Conservation (phyloP, 2,888 invertebrate species). For the Himalopsyche anomala region DNA sequence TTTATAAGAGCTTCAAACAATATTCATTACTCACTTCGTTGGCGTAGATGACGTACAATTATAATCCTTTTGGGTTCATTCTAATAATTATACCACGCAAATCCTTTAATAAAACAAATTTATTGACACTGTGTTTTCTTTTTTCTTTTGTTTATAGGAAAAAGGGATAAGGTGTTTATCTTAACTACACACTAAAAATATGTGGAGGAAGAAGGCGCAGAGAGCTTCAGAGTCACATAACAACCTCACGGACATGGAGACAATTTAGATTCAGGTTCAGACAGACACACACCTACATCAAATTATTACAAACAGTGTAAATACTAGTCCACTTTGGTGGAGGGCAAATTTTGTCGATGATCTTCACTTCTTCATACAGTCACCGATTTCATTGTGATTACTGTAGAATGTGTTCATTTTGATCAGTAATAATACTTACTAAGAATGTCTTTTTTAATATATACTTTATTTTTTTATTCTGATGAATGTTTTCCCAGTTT, state of each 20-base stretch:
- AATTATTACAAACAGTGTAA: slow-evolving; percentile 36
- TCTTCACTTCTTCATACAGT: slow-evolving; percentile 42
- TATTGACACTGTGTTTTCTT: slow-evolving; percentile 57
- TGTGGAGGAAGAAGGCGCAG: slow-evolving; percentile 33
- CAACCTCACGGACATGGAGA: slow-evolving; percentile 17
- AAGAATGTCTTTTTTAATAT: slow-evolving; percentile 40
- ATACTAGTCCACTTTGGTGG: slow-evolving; percentile 26
- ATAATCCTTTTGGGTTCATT: slow-evolving; percentile 37
- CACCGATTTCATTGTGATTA: slow-evolving; percentile 33
- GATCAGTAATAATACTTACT: not conserved
- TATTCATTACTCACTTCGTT: slow-evolving; percentile 51
- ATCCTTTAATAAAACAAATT: slow-evolving; percentile 54
- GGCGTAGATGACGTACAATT: slow-evolving; percentile 59
- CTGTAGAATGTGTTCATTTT: slow-evolving; percentile 34
- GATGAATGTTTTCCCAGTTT: slow-evolving; percentile 27
- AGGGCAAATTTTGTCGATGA: slow-evolving; percentile 27
- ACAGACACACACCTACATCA: slow-evolving; percentile 22
- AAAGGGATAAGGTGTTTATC: slow-evolving; percentile 55
- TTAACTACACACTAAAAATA: slow-evolving; percentile 24
- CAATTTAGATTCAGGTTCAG: slow-evolving; percentile 26
- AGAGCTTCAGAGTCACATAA: slow-evolving; percentile 23
- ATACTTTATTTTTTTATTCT: slow-evolving; percentile 43
- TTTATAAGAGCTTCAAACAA: too few species aligned
- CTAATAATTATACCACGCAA: slow-evolving; percentile 24
- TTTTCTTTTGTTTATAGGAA: slow-evolving; percentile 63